A percentile compares a stretch with the other conserved stretches of the same genome.
phyloP scores from a whole-genome alignment of 1,140 invertebrate genomes.

The Psilanteris sp. region DNA sequence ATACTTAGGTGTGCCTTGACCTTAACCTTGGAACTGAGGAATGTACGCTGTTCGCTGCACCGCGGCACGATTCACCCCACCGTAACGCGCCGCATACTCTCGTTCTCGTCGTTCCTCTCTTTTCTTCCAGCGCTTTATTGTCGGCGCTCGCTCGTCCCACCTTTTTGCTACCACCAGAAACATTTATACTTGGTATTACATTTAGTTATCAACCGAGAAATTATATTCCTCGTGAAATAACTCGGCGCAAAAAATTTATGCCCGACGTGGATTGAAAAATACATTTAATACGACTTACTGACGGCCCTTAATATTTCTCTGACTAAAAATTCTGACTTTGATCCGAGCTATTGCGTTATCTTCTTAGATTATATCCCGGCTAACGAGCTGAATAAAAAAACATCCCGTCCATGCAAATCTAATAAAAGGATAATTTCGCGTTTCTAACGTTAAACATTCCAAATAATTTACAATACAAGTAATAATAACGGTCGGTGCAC shows the following conservation, averaged over 20 bases:
- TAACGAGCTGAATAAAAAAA: constrained; percentile 23
- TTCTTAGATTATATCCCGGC: background rate
- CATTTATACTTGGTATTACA: constrained; percentile 49
- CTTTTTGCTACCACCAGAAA: constrained; percentile 34
- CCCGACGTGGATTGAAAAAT: constrained; percentile 23
- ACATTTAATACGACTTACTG: constrained; percentile 30
- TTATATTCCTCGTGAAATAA: constrained; percentile 33
- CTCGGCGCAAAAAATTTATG: constrained; percentile 28
- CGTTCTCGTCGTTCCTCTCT: constrained; percentile 60
- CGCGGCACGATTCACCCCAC: constrained; percentile 65
- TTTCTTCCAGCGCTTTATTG: constrained; percentile 42
- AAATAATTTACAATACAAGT: too few species aligned
- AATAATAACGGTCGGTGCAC: too few species aligned
- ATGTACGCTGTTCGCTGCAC: constrained; percentile 65
- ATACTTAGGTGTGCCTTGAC: constrained; percentile 74
- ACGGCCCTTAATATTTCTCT: constrained; percentile 24
- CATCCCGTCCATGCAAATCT: too few species aligned
- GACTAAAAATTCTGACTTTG: constrained; percentile 8
- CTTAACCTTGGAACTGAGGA: constrained; percentile 73
- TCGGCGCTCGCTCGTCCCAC: constrained; percentile 21
- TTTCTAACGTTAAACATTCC: too few species aligned
- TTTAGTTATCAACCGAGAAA: constrained; percentile 50
- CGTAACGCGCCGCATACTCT: constrained; percentile 65
- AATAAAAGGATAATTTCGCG: too few species aligned
- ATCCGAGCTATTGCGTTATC: constrained; percentile 1